A percentile compares a stretch with the other conserved stretches of the same genome.
phyloP scores from a whole-genome alignment of 1,140 invertebrate species.

The Neuroterus valhalla region DNA sequence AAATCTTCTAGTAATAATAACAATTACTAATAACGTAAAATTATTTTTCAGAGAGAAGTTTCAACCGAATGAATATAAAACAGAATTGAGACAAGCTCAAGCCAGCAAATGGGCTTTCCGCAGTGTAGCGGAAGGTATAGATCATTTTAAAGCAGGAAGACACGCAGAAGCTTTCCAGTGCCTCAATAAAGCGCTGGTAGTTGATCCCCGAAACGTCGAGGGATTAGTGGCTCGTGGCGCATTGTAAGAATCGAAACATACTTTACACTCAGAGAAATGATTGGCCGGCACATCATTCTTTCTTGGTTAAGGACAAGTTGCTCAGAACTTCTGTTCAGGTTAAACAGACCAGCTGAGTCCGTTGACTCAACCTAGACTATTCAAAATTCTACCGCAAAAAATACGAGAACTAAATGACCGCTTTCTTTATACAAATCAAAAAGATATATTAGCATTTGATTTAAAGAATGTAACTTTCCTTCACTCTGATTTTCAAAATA shows the following conservation, averaged over 20 bases:
- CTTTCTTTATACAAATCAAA: too few relatives aligned
- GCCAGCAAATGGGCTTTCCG: constrained; percentile 94
- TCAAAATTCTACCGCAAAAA: too few relatives aligned
- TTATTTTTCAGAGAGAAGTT: constrained; percentile 80
- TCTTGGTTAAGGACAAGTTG: too few relatives aligned
- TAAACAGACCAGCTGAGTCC: too few relatives aligned
- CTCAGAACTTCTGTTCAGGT: too few relatives aligned
- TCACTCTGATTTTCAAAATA: too few relatives aligned
- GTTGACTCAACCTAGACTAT: too few relatives aligned
- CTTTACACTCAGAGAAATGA: not conserved
- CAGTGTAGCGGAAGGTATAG: constrained; percentile 93
- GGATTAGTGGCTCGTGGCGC: constrained; percentile 94
- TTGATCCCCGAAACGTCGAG: constrained; percentile 95
- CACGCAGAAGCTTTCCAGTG: constrained; percentile 96
- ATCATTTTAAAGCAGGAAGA: constrained; percentile 93
- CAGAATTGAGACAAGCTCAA: constrained; percentile 89
- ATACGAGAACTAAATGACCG: too few relatives aligned
- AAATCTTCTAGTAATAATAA: constrained; percentile 25
- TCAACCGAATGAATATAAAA: constrained; percentile 86
- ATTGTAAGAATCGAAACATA: constrained; percentile 77
- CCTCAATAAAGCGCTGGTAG: constrained; percentile 93
- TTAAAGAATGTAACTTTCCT: too few relatives aligned
- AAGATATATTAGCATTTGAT: too few relatives aligned
- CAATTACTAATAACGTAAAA: constrained; percentile 30
- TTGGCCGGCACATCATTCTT: too few relatives aligned